Conservation (phyloP, 37 sponge, comb jelly and placozoan species). For the Halichondria panicea region DNA sequence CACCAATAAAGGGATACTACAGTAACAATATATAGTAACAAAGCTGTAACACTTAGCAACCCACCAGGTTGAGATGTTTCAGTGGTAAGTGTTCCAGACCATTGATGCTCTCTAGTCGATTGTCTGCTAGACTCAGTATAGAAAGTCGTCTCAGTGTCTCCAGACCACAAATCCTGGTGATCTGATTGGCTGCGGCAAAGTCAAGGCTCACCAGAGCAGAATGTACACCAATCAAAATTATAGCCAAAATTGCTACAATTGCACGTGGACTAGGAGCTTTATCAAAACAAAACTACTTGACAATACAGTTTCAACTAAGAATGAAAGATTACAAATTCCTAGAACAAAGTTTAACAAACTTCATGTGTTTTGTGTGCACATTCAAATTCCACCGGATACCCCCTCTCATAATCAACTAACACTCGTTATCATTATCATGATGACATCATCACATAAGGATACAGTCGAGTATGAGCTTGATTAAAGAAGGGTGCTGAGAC, state of each 20-base stretch:
- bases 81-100: slow-evolving; percentile 46
- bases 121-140: slow-evolving; percentile 61
- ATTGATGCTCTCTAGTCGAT: slow-evolving; percentile 57
- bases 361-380: too few species aligned
- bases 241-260: too few species aligned
- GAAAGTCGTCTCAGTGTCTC: slow-evolving; percentile 22
- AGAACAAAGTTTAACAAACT: too few species aligned
- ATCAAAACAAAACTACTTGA: too few species aligned
- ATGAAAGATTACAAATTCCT: neutral
- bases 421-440: too few species aligned
- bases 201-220: neutral
- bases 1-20: too few species aligned
- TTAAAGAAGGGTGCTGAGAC: slow-evolving; percentile 28
- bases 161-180: slow-evolving; percentile 58
- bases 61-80: slow-evolving; percentile 63
- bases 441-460: slow-evolving; percentile 21
- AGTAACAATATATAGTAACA: too few species aligned
- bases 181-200: slow-evolving; percentile 61
- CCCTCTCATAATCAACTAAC: too few species aligned
- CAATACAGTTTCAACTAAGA: neutral
- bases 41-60: neutral
- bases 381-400: too few species aligned
- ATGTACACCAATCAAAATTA: too few species aligned
- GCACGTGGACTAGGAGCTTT: too few species aligned
- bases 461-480: slow-evolving; percentile 61